Evolutionary conservation across 2,797 vertebrate genomes (phyloP), one percentile per base, ranked within the genome.

Genomic region (Microtus californicus): DNA sequence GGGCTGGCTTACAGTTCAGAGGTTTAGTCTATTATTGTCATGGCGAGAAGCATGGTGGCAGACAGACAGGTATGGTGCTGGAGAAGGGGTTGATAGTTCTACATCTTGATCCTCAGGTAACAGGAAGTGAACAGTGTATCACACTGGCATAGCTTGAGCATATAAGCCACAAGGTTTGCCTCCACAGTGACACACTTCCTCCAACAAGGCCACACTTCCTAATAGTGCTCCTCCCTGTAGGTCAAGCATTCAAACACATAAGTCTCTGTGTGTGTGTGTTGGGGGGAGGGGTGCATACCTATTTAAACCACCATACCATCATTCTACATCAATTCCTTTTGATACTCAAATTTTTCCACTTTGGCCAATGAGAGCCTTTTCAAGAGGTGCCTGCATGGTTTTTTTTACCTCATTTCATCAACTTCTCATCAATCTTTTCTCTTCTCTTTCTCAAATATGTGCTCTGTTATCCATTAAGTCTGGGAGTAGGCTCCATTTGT

Each of bases 401-500:
- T 89, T 76, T 73, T 89, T 76, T 73, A 86, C 31, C 90, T 48
- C n/a, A 59, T 93, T 13, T 69, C 48, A 31, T 67, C 25, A 37
- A 19, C 48, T 15, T 89, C 34, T 43, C n/a, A 40, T 51, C 15
- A 14, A 37, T 65, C 31, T 89, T 78, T 65, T 79, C 19, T 48
- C 45, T 29, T 79, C 19, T 48, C 45, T 29, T 79, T 79, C 31
- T 89, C 25, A 94, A 2, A 37, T n/a, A 78, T 43, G 23, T 27
- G 77, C 54, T 93, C 89, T 81, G 29, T 71, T 96, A 37, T 92
- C 54, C 65, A 37, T 88, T 80, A 74, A 93, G 34, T 82, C 61
- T 43, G 43, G 86, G 43, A 87, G 59, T 54, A 29, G 89, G 19
- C 56, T 93, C 92, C 63, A 80, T 74, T 82, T 94, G 69, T 61